A percentile compares a stretch with the other conserved stretches of the same genome.
Evolutionary conservation across 2,888 invertebrate species (phyloP).

Genomic region (Metallyticus violacea): DNA sequence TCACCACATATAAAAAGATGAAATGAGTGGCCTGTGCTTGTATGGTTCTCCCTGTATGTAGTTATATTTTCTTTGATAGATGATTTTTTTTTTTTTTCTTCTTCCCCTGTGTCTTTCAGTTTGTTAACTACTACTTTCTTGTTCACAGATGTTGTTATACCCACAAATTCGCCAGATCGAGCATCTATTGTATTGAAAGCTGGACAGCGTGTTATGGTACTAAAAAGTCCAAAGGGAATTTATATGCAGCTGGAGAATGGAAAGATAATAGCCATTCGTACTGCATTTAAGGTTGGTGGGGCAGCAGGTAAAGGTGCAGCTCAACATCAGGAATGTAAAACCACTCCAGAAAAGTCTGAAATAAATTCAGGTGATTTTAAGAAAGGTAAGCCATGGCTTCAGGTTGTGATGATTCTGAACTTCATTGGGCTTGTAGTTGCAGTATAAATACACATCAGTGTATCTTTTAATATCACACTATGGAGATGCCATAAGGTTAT

Average conservation of each 20-base stretch:
- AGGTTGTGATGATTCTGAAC: no score
- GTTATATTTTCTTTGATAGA: no score
- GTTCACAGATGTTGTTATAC: slow-evolving; percentile 78
- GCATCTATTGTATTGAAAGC: slow-evolving; percentile 88
- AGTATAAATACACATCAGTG: no score
- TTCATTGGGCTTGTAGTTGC: no score
- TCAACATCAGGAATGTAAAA: slow-evolving; percentile 43
- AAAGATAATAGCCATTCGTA: slow-evolving; percentile 89
- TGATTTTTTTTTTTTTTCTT: no score
- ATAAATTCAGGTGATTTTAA: slow-evolving; percentile 22
- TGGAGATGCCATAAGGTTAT: no score
- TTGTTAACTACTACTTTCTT: neutral
- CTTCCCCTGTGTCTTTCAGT: neutral
- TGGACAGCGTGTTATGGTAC: slow-evolving; percentile 90
- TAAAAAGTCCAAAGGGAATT: slow-evolving; percentile 93
- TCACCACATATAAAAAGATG: no score
- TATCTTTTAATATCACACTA: no score
- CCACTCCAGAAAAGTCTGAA: slow-evolving; percentile 19
- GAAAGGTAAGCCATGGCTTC: slow-evolving; percentile 17
- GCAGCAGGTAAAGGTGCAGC: slow-evolving; percentile 47
- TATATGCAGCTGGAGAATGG: slow-evolving; percentile 94
- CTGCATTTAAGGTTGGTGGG: slow-evolving; percentile 65
- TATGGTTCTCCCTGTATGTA: no score
- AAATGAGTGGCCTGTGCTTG: no score
- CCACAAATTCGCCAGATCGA: slow-evolving; percentile 85